Evolutionary conservation across 2,113 vertebrate genomes (phyloP), one percentile per base, ranked within the genome.

Genomic region (Ailuropoda melanoleuca): DNA sequence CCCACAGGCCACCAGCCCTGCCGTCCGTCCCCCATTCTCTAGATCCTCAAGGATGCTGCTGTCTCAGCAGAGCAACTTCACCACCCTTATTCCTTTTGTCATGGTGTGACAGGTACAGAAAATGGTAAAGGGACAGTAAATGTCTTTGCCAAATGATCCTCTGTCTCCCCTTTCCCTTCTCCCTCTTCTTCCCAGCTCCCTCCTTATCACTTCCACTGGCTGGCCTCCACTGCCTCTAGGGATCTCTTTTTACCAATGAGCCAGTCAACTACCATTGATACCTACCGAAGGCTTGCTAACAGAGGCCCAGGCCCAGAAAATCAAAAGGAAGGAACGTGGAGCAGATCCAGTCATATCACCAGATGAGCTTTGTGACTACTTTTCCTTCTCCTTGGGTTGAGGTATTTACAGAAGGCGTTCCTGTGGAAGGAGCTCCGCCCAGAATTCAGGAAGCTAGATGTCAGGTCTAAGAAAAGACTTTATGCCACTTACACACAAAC

Each of bases 241-340:
- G 34, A 37, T 29, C 55, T 21, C 75, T 60, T 19, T 24, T 56
- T 19, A 46, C 55, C n/a, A 74, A 43, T 6, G 17, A 60, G 39
- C 6, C 2, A 53, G n/a, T 55, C 43, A 46, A 9, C 43, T 39
- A 3, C 4, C 7, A 9, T 4, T 2, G 3, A 26, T 37, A 34
- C 39, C 26, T 58, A 29, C 21, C 13, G 12, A 62, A 34, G 17
- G 17, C 43, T n/a, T 62, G 39, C 60, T 19, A 43, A 34, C 18
- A 39, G 50, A 26, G 58, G 24, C 39, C 48, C 15, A 18, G 80
- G 11, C 29, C n/a, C 14, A 37, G 37, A 83, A 74, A 62, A 48
- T 31, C 2, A 34, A 62, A 80, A 46, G 14, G 9, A 24, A 24
- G 11, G 56, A 64, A 55, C 5, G 34, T 62, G 18, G 58, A 26